These are phyloP conservation scores for Rhinolophus sinicus DNA, from an alignment of 2,113 vertebrate species.

Conservation along the genomic window DNA sequence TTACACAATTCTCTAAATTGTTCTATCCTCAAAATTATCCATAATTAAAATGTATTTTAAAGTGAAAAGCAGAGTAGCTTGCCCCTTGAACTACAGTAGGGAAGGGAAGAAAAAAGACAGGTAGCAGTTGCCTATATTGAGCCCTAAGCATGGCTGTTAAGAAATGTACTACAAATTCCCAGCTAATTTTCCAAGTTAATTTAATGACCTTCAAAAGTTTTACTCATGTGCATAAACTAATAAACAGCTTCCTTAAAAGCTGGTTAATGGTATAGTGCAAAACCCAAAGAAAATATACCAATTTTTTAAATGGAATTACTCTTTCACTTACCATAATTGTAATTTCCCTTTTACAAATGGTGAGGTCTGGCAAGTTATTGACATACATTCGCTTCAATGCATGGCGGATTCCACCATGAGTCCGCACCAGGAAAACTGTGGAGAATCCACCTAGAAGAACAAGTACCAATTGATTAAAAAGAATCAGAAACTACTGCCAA, in stretches of 20 bases:
- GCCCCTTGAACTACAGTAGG: neutral
- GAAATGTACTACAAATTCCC: neutral
- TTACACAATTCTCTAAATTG: neutral
- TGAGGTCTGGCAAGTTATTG: constrained; percentile 94
- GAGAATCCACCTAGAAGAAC: constrained; percentile 93
- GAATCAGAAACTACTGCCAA: constrained; percentile 4
- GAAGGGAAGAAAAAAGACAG: neutral
- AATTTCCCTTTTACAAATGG: constrained; percentile 96
- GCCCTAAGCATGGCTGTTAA: neutral
- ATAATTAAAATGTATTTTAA: neutral
- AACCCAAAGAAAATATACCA: neutral
- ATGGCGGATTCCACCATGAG: constrained; percentile 91
- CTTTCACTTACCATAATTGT: constrained; percentile 95
- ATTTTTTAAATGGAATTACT: neutral
- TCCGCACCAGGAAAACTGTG: constrained; percentile 96
- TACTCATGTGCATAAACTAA: neutral
- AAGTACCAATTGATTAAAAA: neutral
- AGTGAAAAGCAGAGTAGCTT: neutral
- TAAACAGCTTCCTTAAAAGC: constrained; percentile 35
- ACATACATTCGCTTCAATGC: constrained; percentile 98
- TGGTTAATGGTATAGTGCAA: neutral
- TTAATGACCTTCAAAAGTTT: constrained; percentile 16
- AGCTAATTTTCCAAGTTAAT: neutral
- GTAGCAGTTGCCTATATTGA: neutral
- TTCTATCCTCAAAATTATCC: neutral